Evolutionary conservation across 2,888 invertebrate species (phyloP).

Genomic region (Leucania comma): DNA sequence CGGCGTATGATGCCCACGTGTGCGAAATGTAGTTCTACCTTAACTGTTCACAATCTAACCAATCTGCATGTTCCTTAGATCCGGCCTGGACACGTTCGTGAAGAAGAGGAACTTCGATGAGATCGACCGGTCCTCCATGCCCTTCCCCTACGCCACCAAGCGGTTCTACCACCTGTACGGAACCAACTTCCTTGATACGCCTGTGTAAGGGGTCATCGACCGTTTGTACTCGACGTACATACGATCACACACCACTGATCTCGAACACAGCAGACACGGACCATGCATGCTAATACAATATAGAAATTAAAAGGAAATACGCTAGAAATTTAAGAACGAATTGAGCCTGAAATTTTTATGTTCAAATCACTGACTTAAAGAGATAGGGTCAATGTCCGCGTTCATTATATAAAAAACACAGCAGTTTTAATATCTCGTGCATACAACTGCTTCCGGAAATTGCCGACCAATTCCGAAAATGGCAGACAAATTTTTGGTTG

Average conservation of each 20-base stretch:
- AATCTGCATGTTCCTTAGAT: conserved; percentile 69
- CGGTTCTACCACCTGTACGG: conserved; percentile 91
- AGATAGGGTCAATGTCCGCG: too few relatives aligned
- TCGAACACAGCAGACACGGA: conserved; percentile 9
- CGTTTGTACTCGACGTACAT: conserved; percentile 24
- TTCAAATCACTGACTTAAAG: too few relatives aligned
- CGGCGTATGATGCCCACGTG: too few relatives aligned
- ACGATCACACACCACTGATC: conserved; percentile 21
- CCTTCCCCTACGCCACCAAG: conserved; percentile 84
- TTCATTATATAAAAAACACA: too few relatives aligned
- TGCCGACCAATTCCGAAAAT: too few relatives aligned
- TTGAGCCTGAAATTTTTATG: background rate
- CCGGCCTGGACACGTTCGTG: conserved; percentile 88
- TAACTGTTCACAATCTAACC: background rate
- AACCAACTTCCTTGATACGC: conserved; percentile 82
- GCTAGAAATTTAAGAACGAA: background rate
- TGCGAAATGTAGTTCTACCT: too few relatives aligned
- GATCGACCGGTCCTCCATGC: conserved; percentile 90
- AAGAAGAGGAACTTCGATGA: conserved; percentile 92
- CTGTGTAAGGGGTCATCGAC: conserved; percentile 74
- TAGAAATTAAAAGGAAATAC: background rate
- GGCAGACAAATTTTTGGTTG: too few relatives aligned
- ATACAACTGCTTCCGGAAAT: too few relatives aligned
- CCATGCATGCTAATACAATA: background rate
- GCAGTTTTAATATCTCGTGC: too few relatives aligned